Evolutionary conservation across 1,140 invertebrate species (phyloP), one percentile per base, ranked within the genome.

Genomic region (Apolygus lucorum): DNA sequence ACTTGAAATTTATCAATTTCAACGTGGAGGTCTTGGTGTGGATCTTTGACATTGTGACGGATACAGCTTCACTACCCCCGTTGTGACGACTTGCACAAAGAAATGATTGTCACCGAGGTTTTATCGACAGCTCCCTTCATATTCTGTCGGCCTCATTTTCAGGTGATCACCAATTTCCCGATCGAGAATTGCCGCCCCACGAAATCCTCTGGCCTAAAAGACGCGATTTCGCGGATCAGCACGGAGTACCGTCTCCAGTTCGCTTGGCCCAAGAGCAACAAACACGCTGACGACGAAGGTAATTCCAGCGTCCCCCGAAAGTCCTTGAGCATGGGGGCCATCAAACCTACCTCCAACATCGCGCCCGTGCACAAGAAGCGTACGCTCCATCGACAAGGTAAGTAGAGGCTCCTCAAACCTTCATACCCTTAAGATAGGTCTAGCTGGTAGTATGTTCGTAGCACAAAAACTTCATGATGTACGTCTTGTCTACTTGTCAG

Each of bases 201-300:
- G 34, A 66, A 66, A 28, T 81, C 84, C 76, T n/a, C n/a, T n/a
- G 82, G 87, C 77, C 80, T 88, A 74, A 85, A 84, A 80, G 86
- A 87, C 78, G 86, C 86, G 75, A 87, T 88, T 77, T 84, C 85
- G 73, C 85, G 87, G 77, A 87, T 88, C 78, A 90, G 88, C 81
- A 91, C 90, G 72, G 91, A 92, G 82, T 92, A 93, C 82, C 84
- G 90, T 73, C 84, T 92, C 75, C 90, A 93, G 82, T 93, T 92
- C 80, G 90, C 90, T 70, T 92, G 90, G 90, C 90, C 90, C 74
- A 79, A 76, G 65, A 77, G 81, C 42, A 80, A 80, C 72, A 77
- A 79, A 67, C 80, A 78, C 34, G 52, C 28, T 28, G 69, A 27
- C 52, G 71, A 69, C 17, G 59, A 70, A 17, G 68, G 27, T 27